phyloP scores from a whole-genome alignment of 2,113 vertebrate genomes.

The Grantiella picta region DNA sequence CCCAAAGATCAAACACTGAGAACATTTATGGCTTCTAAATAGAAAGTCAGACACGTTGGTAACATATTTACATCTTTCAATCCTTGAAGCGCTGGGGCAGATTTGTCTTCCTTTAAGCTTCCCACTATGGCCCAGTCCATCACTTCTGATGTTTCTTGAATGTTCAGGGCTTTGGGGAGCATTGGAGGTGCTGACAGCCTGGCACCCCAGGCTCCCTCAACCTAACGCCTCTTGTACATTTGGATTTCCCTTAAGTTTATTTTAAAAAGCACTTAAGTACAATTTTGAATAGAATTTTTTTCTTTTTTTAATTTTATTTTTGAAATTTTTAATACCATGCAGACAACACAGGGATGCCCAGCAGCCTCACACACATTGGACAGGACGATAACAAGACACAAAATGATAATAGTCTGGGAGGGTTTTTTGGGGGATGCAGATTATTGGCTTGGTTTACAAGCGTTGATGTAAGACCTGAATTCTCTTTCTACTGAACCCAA shows the following conservation, averaged over 20 bases:
- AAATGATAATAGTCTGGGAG: not conserved
- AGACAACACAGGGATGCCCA: not conserved
- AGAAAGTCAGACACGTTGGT: not conserved
- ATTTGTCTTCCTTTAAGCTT: not conserved
- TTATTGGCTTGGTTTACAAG: not conserved
- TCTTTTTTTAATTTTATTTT: not conserved
- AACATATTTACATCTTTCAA: conserved; percentile 38
- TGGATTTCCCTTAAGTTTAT: not conserved
- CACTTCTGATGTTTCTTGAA: not conserved
- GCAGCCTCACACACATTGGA: not conserved
- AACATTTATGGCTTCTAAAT: conserved; percentile 58
- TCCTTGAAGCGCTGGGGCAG: not conserved
- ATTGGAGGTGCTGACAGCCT: not conserved
- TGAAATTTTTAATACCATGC: not conserved
- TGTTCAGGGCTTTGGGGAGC: not conserved
- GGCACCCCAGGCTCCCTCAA: not conserved
- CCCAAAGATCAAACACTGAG: not conserved
- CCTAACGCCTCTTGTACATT: accelerated
- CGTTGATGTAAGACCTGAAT: accelerated
- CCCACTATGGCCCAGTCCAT: not conserved
- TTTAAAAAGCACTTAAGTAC: not conserved
- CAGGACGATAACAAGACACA: not conserved
- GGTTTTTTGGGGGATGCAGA: not conserved
- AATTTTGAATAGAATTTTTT: not conserved
- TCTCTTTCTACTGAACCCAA: not conserved